A percentile compares a stretch with the other conserved stretches of the same genome.
These are phyloP conservation scores for Rhynchonycteris naso DNA, from an alignment of 2,797 vertebrate species.

Conservation along the genomic window DNA sequence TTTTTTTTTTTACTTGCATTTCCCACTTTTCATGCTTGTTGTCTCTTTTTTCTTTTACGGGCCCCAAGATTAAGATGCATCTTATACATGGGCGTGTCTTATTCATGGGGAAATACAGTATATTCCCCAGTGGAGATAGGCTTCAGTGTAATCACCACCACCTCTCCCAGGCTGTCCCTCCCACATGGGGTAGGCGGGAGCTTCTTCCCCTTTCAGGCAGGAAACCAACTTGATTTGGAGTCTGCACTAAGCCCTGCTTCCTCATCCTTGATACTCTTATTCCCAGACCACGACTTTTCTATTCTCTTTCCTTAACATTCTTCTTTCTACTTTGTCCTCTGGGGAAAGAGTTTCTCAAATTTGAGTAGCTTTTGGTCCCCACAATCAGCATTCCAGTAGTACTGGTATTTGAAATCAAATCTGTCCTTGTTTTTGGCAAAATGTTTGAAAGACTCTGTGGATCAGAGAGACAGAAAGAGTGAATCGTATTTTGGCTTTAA, in stretches of 20 bases:
- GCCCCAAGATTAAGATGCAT: no score
- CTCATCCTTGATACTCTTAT: neutral
- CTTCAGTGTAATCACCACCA: neutral
- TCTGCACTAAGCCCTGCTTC: neutral
- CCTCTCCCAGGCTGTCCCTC: neutral
- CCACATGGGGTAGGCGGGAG: neutral
- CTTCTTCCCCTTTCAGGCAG: neutral
- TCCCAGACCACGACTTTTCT: neutral
- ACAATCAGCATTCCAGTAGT: neutral
- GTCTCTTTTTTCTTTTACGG: no score
- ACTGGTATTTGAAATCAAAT: constrained; percentile 20
- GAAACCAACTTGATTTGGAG: neutral
- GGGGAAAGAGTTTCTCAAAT: neutral
- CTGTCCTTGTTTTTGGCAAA: constrained; percentile 3
- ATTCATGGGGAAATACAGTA: no score
- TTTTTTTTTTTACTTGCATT: no score
- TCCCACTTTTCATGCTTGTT: no score
- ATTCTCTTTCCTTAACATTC: neutral
- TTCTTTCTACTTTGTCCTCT: neutral
- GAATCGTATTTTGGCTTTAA: neutral
- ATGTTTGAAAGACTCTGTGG: constrained; percentile 19
- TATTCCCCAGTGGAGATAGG: neutral
- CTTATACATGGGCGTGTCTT: no score
- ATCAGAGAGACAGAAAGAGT: constrained; percentile 24
- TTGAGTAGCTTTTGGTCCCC: constrained; percentile 2